Percentiles rank a stretch among this genome's conserved stretches.
Evolutionary conservation across 2,113 vertebrate genomes (phyloP).

Genomic region (Columbina picui): DNA sequence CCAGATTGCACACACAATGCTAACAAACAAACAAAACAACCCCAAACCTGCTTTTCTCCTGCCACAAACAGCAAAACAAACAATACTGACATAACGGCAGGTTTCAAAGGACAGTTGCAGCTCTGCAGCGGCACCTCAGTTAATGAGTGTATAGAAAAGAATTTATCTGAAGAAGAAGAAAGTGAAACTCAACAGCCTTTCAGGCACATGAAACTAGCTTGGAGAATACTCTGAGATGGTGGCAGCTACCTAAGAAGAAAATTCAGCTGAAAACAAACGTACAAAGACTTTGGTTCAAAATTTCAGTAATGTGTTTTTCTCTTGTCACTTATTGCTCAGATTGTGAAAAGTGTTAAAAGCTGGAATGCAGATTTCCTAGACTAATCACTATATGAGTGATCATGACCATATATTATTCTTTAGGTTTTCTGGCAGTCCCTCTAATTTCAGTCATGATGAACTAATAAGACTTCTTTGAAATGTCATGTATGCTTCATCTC

Average conservation of each 20-base stretch:
- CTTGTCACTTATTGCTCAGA: background rate
- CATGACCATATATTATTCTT: background rate
- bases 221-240: conserved; percentile 34
- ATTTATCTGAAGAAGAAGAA: conserved; percentile 58
- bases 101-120: conserved; percentile 58
- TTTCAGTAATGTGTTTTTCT: conserved; percentile 9
- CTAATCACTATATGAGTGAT: background rate
- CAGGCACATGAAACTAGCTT: conserved; percentile 48
- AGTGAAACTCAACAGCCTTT: conserved; percentile 50
- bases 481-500: background rate
- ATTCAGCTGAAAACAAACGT: conserved; percentile 13
- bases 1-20: conserved; percentile 61
- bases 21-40: conserved; percentile 65
- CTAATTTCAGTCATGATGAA: background rate
- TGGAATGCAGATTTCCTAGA: background rate
- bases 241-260: conserved; percentile 47
- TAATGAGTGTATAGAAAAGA: conserved; percentile 58
- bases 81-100: conserved; percentile 46
- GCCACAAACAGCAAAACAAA: conserved; percentile 58
- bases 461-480: background rate
- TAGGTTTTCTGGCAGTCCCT: conserved; percentile 4
- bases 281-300: background rate
- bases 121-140: conserved; percentile 41
- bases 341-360: background rate
- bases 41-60: conserved; percentile 52